These are phyloP conservation scores for Lophochroa leadbeateri DNA, from an alignment of 2,113 vertebrate species.

Conservation along the genomic window DNA sequence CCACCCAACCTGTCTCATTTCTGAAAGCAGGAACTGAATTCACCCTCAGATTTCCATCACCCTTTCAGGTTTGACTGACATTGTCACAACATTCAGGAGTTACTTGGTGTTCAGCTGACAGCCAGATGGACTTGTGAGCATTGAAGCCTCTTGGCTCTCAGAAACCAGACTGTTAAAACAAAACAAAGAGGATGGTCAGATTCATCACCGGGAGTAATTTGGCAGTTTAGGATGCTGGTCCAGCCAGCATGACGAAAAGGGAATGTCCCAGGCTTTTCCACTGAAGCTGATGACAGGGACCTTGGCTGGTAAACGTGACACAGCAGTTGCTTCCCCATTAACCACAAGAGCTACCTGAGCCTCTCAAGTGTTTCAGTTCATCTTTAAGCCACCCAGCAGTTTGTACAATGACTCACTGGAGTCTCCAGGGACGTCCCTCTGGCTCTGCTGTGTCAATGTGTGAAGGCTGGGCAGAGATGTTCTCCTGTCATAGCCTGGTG, in stretches of 20 bases:
- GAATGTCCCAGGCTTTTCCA: background rate
- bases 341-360: background rate
- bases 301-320: background rate
- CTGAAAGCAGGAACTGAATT: background rate
- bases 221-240: background rate
- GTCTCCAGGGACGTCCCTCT: background rate
- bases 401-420: background rate
- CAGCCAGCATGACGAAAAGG: background rate
- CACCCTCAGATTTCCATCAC: background rate
- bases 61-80: background rate
- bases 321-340: background rate
- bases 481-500: background rate
- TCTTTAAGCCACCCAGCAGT: background rate
- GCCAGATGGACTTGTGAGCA: fast-evolving
- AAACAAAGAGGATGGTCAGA: background rate
- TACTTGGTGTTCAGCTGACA: background rate
- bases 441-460: background rate
- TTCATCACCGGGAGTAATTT: background rate
- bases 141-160: background rate
- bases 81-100: background rate
- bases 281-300: background rate
- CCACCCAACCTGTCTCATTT: background rate
- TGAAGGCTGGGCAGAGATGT: background rate
- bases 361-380: background rate
- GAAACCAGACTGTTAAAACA: background rate